Conservation (phyloP, 1,140 invertebrate species). For the Bombus confusus region DNA sequence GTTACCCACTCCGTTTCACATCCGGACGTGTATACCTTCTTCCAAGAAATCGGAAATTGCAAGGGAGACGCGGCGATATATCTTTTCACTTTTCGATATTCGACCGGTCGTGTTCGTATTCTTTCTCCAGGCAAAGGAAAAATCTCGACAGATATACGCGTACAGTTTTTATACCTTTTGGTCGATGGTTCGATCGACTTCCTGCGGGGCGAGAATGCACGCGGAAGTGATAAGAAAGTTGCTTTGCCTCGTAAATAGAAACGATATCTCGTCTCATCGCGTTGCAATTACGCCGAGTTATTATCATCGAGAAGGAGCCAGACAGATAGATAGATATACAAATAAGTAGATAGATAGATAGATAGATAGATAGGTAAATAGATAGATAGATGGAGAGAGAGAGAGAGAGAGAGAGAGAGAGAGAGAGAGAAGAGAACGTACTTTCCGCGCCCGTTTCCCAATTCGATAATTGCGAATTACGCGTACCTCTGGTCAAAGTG, state of each 20-base stretch:
- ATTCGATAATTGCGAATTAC: neutral
- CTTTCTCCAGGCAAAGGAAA: neutral
- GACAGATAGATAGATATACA: too few species aligned
- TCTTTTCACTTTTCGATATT: neutral
- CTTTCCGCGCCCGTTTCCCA: neutral
- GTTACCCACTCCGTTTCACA: slow-evolving; percentile 16
- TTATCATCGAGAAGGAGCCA: neutral
- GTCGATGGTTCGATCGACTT: neutral
- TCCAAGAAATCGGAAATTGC: neutral
- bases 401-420: too few species aligned
- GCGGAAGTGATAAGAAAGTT: slow-evolving; percentile 27
- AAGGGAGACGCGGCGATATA: neutral
- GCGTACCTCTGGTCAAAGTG: neutral
- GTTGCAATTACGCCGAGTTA: slow-evolving; percentile 3
- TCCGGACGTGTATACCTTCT: neutral
- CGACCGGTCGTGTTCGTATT: too few species aligned
- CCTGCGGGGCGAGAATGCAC: neutral
- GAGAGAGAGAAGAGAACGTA: neutral
- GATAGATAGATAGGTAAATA: too few species aligned
- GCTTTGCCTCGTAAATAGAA: neutral
- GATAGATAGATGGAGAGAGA: too few species aligned
- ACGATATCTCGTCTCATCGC: slow-evolving; percentile 15
- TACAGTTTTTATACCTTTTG: neutral
- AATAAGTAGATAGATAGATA: too few species aligned
- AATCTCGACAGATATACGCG: neutral